Evolutionary conservation across 2,888 invertebrate species (phyloP).

Genomic region (Ormyrus thymus): DNA sequence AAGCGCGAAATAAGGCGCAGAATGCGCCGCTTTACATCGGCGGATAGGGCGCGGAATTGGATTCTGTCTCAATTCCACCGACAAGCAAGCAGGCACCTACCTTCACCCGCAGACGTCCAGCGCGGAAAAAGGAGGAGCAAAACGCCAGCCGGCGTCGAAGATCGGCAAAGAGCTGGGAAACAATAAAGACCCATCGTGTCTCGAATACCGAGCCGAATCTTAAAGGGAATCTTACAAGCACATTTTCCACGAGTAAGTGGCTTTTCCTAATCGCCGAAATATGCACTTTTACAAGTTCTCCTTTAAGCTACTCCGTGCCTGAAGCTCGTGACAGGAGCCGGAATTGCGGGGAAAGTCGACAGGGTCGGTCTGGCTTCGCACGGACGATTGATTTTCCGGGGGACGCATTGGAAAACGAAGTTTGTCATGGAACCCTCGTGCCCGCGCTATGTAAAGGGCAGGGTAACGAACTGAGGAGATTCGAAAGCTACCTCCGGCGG

Average conservation of each 20-base stretch:
- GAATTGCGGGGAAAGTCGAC: no score
- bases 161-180: slow-evolving; percentile 9
- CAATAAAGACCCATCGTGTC: slow-evolving; percentile 40
- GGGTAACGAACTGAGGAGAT: slow-evolving; percentile 40
- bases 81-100: slow-evolving; percentile 2
- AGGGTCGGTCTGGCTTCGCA: neutral
- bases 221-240: neutral
- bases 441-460: slow-evolving; percentile 2
- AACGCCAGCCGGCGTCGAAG: neutral
- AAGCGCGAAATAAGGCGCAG: slow-evolving; percentile 16
- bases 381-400: slow-evolving; percentile 33
- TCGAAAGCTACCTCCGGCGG: neutral
- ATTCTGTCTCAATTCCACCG: slow-evolving; percentile 46
- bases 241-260: neutral
- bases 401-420: slow-evolving; percentile 11
- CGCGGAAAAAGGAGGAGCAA: neutral
- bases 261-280: no score
- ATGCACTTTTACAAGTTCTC: no score
- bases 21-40: slow-evolving; percentile 32
- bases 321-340: no score
- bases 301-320: no score
- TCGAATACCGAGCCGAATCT: slow-evolving; percentile 26
- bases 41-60: slow-evolving; percentile 40
- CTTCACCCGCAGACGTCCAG: no score
- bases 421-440: slow-evolving; percentile 9